Evolutionary conservation across 1,140 invertebrate genomes (phyloP).

Genomic region (Drosophila sechellia): DNA sequence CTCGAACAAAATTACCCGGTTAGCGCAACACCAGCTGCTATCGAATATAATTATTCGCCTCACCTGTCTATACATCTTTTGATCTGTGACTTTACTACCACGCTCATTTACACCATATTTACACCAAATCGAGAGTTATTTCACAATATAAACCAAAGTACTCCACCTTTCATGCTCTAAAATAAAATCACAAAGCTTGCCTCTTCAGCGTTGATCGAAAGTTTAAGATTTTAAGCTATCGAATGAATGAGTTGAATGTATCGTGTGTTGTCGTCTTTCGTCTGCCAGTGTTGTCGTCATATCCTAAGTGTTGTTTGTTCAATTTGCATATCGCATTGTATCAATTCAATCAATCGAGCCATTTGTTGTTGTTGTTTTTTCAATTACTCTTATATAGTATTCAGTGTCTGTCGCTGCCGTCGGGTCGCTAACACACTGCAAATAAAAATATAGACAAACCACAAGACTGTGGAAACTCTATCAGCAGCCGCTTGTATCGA

Average conservation of each 20-base stretch:
- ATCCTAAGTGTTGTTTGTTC: conserved; percentile 68
- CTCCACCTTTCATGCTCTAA: conserved; percentile 22
- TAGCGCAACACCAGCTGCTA: conserved; percentile 41
- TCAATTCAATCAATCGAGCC: conserved; percentile 39
- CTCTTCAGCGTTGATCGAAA: conserved; percentile 35
- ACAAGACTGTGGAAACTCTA: conserved; percentile 59
- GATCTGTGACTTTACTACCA: conserved; percentile 30
- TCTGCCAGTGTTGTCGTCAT: conserved; percentile 74
- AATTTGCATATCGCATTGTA: conserved; percentile 60
- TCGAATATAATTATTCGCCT: conserved; percentile 32
- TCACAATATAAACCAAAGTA: background rate
- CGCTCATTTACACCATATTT: conserved; percentile 8
- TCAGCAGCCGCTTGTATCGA: conserved; percentile 48
- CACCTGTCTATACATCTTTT: conserved; percentile 25
- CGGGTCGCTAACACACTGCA: conserved; percentile 50
- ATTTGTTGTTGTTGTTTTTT: conserved; percentile 78
- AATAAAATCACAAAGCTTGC: conserved; percentile 24
- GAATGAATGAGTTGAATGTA: conserved; percentile 35
- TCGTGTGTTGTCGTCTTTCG: conserved; percentile 44
- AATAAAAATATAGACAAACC: conserved; percentile 5
- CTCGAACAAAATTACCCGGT: conserved; percentile 56
- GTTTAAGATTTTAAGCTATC: conserved; percentile 9
- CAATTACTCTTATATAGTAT: conserved; percentile 46
- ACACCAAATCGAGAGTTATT: conserved; percentile 6
- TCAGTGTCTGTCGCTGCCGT: conserved; percentile 71